Evolutionary conservation across 1,140 invertebrate genomes (phyloP), one percentile per base, ranked within the genome.

Genomic region (Pogonognathellus flavescens): DNA sequence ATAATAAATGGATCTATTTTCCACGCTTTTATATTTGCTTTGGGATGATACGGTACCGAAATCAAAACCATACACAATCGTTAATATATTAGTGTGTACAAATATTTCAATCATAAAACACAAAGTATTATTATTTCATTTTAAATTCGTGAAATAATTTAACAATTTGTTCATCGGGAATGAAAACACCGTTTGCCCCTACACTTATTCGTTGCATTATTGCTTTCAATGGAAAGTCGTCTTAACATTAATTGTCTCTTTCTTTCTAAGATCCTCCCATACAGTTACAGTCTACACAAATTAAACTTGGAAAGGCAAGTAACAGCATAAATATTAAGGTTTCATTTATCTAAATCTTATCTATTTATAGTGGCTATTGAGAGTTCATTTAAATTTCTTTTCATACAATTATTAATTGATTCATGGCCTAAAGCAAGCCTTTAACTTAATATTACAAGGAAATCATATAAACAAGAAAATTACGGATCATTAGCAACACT

Each of bases 401-500:
- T 41, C 22, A 20, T 25, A 66, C 1, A 66, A 20, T 11, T 31
- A 66, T 55, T 66, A 66, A 13, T 66, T 25, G 25, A 66, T 66
- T 18, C n/a, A 10, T 66, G 62, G 22, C 20, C 25, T 60, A 60
- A 20, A 22, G 20, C 5, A 66, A 66, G 62, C 62, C 70, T 31
- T 76, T 25, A 49, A 50, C 16, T 31, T 76, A 50, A 76, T 14
- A 50, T 25, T 14, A 31, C 14, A 76, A 31, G 25, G 70, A 76
- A 76, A 76, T 76, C 1, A 76, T 76, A 76, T 76, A 76, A 76
- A 49, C 70, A 31, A 31, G 70, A 41, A 76, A 41, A 76, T 1
- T 41, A 49, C n/a, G 70, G 25, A 31, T 76, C 25, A 49, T 76
- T 76, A 49, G 31, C 31, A 41, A 41, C 41, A n/a, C 13, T n/a